Percentiles rank a stretch among this genome's conserved stretches.
phyloP scores from a whole-genome alignment of 2,888 invertebrate genomes.

The Brachypalpus laphriformis region DNA sequence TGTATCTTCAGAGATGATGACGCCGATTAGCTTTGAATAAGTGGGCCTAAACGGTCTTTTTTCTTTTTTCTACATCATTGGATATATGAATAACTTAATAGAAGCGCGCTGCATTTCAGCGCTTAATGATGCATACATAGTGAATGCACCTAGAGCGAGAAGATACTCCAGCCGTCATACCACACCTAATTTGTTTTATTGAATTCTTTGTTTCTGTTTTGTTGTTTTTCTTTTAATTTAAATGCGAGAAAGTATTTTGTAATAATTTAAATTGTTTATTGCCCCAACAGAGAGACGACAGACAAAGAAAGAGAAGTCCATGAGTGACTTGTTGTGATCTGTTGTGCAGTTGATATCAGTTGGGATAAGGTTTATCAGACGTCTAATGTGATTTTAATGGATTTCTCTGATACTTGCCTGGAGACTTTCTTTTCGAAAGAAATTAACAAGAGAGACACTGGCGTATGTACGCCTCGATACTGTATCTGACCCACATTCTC shows the following conservation, averaged over 20 bases:
- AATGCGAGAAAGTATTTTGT: constrained; percentile 47
- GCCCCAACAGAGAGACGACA: background rate
- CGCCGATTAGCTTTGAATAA: constrained; percentile 4
- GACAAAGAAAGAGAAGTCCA: too few species aligned
- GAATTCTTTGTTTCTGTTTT: constrained; percentile 15
- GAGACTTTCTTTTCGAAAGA: background rate
- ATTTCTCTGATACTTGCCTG: constrained; percentile 6
- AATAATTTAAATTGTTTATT: constrained; percentile 15
- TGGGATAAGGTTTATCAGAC: constrained; percentile 6
- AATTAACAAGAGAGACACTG: background rate
- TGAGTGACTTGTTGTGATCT: too few species aligned
- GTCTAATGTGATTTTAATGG: constrained; percentile 40
- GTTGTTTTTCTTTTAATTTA: constrained; percentile 1
- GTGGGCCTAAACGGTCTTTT: constrained; percentile 13
- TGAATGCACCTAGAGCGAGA: constrained; percentile 3
- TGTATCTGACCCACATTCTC: too few species aligned
- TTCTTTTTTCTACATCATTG: background rate
- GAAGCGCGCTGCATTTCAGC: constrained; percentile 34
- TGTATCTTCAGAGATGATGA: constrained; percentile 4
- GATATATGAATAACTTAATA: constrained; percentile 9
- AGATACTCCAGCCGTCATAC: constrained; percentile 13
- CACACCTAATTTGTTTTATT: constrained; percentile 58
- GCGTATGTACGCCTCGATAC: too few species aligned
- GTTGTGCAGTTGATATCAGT: background rate
- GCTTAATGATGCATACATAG: constrained; percentile 29